These are phyloP conservation scores for Carassius auratus DNA, from an alignment of 2,113 vertebrate species.

Conservation along the genomic window DNA sequence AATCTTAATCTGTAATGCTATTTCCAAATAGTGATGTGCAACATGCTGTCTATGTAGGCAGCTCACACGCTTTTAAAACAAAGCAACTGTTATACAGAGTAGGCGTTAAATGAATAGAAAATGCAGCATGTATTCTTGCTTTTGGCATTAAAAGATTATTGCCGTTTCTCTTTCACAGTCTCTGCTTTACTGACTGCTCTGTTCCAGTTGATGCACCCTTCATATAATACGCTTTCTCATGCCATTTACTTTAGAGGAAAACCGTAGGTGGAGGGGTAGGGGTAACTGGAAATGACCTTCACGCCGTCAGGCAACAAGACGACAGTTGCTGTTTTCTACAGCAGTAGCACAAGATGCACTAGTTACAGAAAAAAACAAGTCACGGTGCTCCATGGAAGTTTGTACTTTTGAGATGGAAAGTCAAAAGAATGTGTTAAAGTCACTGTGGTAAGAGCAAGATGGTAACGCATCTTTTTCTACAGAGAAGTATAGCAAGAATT, in stretches of 20 bases:
- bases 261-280: not conserved
- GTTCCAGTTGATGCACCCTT: not conserved
- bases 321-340: constrained; percentile 8
- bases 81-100: not conserved
- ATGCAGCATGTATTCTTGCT: not conserved
- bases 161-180: not conserved
- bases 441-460: not conserved
- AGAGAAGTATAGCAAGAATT: not conserved
- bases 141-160: not conserved
- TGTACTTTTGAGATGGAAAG: not conserved
- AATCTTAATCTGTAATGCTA: too few relatives aligned
- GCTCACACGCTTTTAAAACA: not conserved
- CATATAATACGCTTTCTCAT: not conserved
- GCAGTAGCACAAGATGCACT: not conserved
- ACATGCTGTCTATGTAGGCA: not conserved
- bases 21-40: not conserved
- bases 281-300: constrained; percentile 23
- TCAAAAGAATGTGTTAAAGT: not conserved
- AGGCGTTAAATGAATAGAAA: not conserved
- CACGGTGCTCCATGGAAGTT: not conserved
- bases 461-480: not conserved
- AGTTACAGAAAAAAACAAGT: not conserved
- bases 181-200: not conserved
- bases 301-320: not conserved
- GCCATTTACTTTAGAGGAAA: constrained; percentile 16